Evolutionary conservation across 2,888 invertebrate genomes (phyloP).

Genomic region (Coleophora deauratella): DNA sequence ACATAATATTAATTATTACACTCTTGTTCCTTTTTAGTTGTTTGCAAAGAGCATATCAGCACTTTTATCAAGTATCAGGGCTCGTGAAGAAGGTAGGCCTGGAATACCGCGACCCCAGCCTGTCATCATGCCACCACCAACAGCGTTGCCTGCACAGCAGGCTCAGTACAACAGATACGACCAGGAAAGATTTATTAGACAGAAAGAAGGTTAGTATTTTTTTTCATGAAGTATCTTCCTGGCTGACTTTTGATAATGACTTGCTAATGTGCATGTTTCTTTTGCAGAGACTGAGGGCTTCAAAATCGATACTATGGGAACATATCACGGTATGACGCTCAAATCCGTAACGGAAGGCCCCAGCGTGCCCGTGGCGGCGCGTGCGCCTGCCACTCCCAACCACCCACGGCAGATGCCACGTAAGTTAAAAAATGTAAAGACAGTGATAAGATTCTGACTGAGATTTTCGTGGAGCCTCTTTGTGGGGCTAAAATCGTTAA

Average conservation of each 20-base stretch:
- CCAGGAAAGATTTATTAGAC: slow-evolving; percentile 96
- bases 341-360: slow-evolving; percentile 98
- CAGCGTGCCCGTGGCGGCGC: slow-evolving; percentile 73
- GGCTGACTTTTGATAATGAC: neutral
- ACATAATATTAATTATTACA: too few relatives aligned
- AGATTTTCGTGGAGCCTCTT: too few relatives aligned
- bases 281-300: slow-evolving; percentile 95
- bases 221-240: neutral
- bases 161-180: slow-evolving; percentile 98
- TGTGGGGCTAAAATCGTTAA: too few relatives aligned
- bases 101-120: slow-evolving; percentile 69
- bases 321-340: slow-evolving; percentile 98
- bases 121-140: slow-evolving; percentile 75
- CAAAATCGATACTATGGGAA: slow-evolving; percentile 98
- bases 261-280: neutral
- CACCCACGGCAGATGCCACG: slow-evolving; percentile 60
- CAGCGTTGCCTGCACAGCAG: slow-evolving; percentile 79
- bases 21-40: slow-evolving; percentile 61
- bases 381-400: slow-evolving; percentile 57
- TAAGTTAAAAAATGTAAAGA: slow-evolving; percentile 36
- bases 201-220: slow-evolving; percentile 82
- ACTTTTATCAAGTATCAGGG: slow-evolving; percentile 91
- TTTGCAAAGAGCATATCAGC: slow-evolving; percentile 96
- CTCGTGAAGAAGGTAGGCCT: slow-evolving; percentile 90
- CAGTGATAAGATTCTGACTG: too few relatives aligned